Evolutionary conservation across 2,888 invertebrate species (phyloP).

Genomic region (Ectobius pallidus): DNA sequence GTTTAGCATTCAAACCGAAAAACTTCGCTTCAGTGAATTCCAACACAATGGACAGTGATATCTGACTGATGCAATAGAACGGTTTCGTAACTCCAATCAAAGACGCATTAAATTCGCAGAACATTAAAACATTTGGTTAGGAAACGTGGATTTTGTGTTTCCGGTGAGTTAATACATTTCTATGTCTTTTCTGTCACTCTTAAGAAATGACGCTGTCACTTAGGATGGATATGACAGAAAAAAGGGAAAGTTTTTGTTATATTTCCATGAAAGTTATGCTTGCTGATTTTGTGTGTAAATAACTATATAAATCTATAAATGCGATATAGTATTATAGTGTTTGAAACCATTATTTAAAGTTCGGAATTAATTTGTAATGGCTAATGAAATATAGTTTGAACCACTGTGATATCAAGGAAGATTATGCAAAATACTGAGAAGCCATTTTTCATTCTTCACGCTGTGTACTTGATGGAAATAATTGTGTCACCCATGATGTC

Average conservation of each 20-base stretch:
- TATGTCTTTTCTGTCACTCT: neutral
- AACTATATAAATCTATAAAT: no score
- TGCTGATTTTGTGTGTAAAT: no score
- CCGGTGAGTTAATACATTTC: neutral
- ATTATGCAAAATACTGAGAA: no score
- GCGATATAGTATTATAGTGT: no score
- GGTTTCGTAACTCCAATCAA: neutral
- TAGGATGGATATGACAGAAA: neutral
- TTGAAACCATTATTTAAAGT: no score
- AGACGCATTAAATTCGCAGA: neutral
- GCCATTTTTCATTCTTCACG: neutral
- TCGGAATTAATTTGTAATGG: no score
- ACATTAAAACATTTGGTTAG: neutral
- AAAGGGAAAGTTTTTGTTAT: neutral
- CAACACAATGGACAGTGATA: neutral
- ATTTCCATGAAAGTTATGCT: neutral
- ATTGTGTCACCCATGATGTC: neutral
- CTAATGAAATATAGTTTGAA: no score
- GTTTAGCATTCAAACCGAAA: no score
- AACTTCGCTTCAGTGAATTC: neutral
- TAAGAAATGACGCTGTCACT: neutral
- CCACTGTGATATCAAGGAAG: no score
- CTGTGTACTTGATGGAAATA: neutral
- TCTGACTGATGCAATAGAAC: neutral
- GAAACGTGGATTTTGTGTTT: neutral